Percentiles rank a stretch among this genome's conserved stretches.
Conservation (phyloP, 2,113 vertebrate species). For the Sminthopsis crassicaudata region DNA sequence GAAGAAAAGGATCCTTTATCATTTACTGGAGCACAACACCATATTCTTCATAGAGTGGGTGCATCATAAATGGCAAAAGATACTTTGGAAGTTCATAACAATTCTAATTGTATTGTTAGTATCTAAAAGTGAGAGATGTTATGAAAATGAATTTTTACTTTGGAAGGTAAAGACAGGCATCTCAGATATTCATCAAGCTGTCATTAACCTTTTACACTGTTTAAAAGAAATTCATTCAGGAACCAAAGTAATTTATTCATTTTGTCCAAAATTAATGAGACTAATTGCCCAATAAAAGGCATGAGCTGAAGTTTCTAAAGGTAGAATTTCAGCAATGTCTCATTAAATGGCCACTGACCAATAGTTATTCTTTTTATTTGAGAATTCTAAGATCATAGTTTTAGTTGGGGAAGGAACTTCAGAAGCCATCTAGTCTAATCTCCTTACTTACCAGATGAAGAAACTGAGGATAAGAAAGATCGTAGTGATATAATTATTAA, state of each 20-base stretch:
- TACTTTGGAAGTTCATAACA: background rate
- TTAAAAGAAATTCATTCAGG: background rate
- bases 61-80: background rate
- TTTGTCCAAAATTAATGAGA: background rate
- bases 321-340: background rate
- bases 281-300: background rate
- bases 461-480: background rate
- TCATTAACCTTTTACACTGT: background rate
- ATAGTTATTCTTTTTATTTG: background rate
- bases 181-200: background rate
- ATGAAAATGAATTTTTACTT: background rate
- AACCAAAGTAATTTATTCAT: background rate
- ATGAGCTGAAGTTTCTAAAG: background rate
- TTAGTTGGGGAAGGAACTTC: background rate
- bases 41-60: background rate
- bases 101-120: background rate
- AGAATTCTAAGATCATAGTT: background rate
- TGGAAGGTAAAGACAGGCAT: background rate
- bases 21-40: background rate
- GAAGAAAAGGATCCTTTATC: background rate
- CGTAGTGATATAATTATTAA: background rate
- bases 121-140: background rate
- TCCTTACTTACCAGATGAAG: background rate
- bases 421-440: background rate
- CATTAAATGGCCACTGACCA: background rate